Conservation (phyloP, 2,888 invertebrate species). For the Rhorus exstirpatorius region DNA sequence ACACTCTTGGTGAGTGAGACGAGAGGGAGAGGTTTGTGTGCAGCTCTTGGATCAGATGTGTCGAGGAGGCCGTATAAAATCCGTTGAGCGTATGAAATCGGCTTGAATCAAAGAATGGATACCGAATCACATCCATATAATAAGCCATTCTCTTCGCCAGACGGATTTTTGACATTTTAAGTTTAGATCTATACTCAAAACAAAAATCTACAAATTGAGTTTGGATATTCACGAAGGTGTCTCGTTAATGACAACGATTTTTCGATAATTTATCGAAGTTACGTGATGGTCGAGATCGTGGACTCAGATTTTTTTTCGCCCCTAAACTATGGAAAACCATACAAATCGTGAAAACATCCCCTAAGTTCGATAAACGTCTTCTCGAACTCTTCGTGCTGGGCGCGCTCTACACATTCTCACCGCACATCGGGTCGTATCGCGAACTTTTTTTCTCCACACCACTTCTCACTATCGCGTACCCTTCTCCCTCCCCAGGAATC, state of each 20-base stretch:
- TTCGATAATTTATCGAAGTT: conserved; percentile 29
- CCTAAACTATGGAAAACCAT: conserved; percentile 51
- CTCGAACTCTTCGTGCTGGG: conserved; percentile 58
- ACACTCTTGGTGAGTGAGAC: conserved; percentile 77
- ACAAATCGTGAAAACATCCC: conserved; percentile 63
- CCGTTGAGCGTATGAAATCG: conserved; percentile 45
- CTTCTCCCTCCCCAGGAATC: not conserved
- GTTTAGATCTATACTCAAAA: not conserved
- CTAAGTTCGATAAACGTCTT: conserved; percentile 65
- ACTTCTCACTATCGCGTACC: not conserved
- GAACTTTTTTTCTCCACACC: conserved; percentile 14
- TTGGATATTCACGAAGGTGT: conserved; percentile 6
- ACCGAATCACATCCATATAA: conserved; percentile 9
- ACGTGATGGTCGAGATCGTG: conserved; percentile 34
- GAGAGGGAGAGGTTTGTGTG: conserved; percentile 38
- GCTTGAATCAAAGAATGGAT: conserved; percentile 20
- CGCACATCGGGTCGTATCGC: conserved; percentile 8
- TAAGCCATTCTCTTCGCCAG: not conserved
- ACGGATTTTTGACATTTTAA: not conserved
- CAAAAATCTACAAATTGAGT: not conserved
- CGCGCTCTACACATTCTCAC: conserved; percentile 11
- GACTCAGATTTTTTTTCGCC: conserved; percentile 6
- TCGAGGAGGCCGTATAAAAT: conserved; percentile 48
- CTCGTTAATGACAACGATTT: conserved; percentile 33
- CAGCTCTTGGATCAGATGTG: conserved; percentile 54